Evolutionary conservation across 2,888 invertebrate genomes (phyloP).

Genomic region (Cosmorhoe ocellata): DNA sequence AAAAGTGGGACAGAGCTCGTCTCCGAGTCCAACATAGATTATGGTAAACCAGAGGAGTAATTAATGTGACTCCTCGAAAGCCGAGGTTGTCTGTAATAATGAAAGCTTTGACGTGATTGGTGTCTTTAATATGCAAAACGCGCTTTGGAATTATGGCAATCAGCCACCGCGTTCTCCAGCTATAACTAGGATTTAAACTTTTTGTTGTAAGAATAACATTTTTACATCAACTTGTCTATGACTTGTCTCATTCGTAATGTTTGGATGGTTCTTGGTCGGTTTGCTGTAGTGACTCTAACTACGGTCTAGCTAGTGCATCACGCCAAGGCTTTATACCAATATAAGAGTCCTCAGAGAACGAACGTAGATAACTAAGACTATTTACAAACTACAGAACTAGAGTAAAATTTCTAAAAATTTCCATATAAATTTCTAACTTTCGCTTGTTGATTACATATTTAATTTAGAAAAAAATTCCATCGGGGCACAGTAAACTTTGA

Average conservation of each 20-base stretch:
- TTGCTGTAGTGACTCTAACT: no score
- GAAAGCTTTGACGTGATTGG: conserved; percentile 56
- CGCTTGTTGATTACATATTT: not conserved
- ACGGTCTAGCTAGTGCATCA: no score
- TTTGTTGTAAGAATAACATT: no score
- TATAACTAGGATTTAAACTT: not conserved
- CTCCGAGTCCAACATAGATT: conserved; percentile 15
- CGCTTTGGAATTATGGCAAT: conserved; percentile 14
- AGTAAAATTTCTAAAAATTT: not conserved
- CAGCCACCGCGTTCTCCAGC: conserved; percentile 10
- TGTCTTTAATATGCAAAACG: conserved; percentile 62
- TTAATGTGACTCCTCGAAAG: conserved; percentile 19
- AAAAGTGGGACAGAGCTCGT: not conserved
- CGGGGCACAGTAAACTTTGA: not conserved
- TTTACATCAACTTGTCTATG: no score
- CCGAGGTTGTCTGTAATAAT: conserved; percentile 44
- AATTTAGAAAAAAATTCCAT: conserved; percentile 1
- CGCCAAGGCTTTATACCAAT: no score
- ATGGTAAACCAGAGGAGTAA: conserved; percentile 17
- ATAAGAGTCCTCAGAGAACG: no score
- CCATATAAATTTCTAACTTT: not conserved
- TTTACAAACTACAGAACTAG: not conserved
- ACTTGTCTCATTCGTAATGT: no score
- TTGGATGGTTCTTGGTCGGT: no score
- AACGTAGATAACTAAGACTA: not conserved